Evolutionary conservation across 2,113 vertebrate genomes (phyloP).

Genomic region (Martes martes): DNA sequence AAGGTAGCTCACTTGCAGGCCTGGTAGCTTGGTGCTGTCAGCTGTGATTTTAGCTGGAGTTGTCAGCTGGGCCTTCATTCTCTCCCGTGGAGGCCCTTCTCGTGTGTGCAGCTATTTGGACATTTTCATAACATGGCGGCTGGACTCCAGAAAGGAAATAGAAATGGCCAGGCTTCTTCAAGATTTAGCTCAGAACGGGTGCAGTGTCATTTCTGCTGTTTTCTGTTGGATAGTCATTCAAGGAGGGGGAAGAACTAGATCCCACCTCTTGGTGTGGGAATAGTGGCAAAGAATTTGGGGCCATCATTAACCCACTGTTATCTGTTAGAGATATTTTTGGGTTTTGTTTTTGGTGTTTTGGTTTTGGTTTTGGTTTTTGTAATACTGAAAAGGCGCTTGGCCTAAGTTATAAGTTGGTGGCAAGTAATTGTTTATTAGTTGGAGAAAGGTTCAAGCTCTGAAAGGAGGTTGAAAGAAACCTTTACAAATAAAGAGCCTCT

Average conservation of each 20-base stretch:
- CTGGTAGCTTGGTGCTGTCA: not conserved
- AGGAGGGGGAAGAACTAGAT: not conserved
- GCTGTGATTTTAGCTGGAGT: not conserved
- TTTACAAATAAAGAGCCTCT: not conserved
- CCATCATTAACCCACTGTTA: not conserved
- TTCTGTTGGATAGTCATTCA: not conserved
- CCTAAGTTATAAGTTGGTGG: not conserved
- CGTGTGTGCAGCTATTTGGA: not conserved
- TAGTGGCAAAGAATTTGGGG: not conserved
- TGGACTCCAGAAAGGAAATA: not conserved
- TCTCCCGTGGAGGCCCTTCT: not conserved
- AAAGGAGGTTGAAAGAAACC: not conserved
- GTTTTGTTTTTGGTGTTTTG: not conserved
- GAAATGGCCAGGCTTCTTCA: not conserved
- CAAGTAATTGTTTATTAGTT: not conserved
- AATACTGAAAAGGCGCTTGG: not conserved
- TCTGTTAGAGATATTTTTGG: not conserved
- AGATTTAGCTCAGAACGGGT: not conserved
- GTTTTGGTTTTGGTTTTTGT: not conserved
- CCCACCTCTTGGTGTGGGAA: not conserved
- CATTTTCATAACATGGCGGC: not conserved
- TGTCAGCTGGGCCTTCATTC: not conserved
- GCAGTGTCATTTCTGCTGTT: not conserved
- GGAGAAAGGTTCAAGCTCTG: not conserved
- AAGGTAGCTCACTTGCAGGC: not conserved